Base-by-base conservation (phyloP, 2,113 vertebrate genomes). In the Oncorhynchus clarkii region DNA sequence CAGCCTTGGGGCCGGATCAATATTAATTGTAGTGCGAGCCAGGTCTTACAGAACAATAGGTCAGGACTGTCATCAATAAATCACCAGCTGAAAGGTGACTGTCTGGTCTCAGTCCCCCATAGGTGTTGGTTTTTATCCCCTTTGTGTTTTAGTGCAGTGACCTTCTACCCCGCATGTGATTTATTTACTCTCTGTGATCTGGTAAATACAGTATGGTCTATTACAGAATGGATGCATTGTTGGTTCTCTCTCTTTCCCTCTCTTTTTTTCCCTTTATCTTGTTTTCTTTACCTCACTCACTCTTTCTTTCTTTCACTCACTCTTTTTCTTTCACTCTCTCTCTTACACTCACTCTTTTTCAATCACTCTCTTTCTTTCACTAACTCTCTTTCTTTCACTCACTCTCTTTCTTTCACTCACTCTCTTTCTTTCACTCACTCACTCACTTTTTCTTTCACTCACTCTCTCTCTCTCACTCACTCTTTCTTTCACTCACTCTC, bases 31-130 rank as follows among this genome's bases (percentile, higher is more conserved):
- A 80, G 86, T 82, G 73, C 84, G 80, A 82, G 88, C 75, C 76
- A 74, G 70, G 82, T 84, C 85, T 79, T 84, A 11, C 39, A 45
- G 51, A 31, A 74, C 77, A 85, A 83, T 84, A 88, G 89, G 89
- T 90, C 91, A 88, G 73, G 80, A 70, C 87, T 82, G 70, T 13
- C 84, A 77, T 85, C 82, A 84, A 90, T 91, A 89, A 90, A 89
- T 92, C 89, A 87, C 72, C 66, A 57, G 80, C 86, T 82, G 88
- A 89, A 83, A 90, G 89, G 88, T 88, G 90, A 87, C 85, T 75
- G 82, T 88, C 84, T 76, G 70, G 79, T 84, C 77, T 87, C 76
- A 12, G 67, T 45, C n/a, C 62, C 72, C 51, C 51, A 54, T 18
- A 54, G 84, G 77, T 85, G 20, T 9, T n/a, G 1, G 82, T 81